Evolutionary conservation across 1,140 invertebrate genomes (phyloP).

Genomic region (Anthonomus grandis): DNA sequence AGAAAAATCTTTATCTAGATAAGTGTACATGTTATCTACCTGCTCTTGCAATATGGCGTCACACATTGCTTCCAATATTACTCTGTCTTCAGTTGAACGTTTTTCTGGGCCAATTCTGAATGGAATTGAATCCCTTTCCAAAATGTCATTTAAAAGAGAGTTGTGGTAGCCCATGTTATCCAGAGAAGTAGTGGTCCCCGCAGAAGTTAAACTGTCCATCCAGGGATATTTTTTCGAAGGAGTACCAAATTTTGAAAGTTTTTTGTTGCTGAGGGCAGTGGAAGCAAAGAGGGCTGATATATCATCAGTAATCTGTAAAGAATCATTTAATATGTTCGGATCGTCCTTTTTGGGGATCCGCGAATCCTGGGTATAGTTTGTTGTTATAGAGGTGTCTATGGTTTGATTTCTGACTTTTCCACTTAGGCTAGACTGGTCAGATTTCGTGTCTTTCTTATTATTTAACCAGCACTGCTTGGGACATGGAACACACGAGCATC

Average conservation of each 20-base stretch:
- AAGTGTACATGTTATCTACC: background rate
- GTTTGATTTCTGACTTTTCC: too few relatives aligned
- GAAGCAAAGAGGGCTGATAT: too few relatives aligned
- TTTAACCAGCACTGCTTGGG: too few relatives aligned
- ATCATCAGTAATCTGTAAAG: too few relatives aligned
- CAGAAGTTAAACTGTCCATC: constrained; percentile 8
- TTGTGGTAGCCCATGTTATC: background rate
- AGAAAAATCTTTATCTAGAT: background rate
- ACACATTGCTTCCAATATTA: constrained; percentile 18
- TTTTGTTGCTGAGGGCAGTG: constrained; percentile 8
- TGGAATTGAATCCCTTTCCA: constrained; percentile 6
- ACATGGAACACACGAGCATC: too few relatives aligned
- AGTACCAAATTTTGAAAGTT: constrained; percentile 15
- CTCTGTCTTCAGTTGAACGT: constrained; percentile 5
- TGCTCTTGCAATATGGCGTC: constrained; percentile 20
- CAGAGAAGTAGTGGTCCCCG: background rate
- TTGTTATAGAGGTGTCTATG: too few relatives aligned
- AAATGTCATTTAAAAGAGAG: constrained; percentile 8
- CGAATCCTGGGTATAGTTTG: too few relatives aligned
- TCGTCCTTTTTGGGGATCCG: too few relatives aligned
- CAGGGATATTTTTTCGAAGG: constrained; percentile 18
- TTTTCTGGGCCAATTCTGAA: background rate
- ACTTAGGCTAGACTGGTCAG: too few relatives aligned
- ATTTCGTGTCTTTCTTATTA: background rate
- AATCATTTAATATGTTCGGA: too few relatives aligned